Percentiles rank a stretch among this genome's conserved stretches.
These are phyloP conservation scores for Miltochrista miniata DNA, from an alignment of 2,888 invertebrate genomes.

Conservation along the genomic window DNA sequence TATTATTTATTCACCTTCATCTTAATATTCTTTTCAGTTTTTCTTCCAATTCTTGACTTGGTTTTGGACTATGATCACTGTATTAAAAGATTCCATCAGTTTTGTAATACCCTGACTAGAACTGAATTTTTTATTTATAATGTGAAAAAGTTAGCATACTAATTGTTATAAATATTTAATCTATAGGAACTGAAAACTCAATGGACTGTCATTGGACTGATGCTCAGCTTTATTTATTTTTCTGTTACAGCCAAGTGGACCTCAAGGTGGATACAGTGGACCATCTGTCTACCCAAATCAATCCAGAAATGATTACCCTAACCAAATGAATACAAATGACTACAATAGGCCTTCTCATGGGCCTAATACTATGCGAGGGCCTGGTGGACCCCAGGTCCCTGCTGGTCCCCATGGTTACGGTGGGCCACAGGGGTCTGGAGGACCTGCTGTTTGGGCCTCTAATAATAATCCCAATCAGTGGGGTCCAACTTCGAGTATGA, in stretches of 20 bases:
- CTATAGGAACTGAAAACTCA: too few relatives aligned
- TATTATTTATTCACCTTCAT: not conserved
- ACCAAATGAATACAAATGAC: slow-evolving; percentile 14
- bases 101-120: too few relatives aligned
- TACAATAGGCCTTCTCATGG: slow-evolving; percentile 20
- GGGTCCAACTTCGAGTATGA: slow-evolving; percentile 17
- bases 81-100: too few relatives aligned
- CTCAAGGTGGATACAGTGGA: slow-evolving; percentile 38
- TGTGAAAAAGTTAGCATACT: too few relatives aligned
- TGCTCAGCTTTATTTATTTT: not conserved
- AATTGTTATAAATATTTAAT: too few relatives aligned
- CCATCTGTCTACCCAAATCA: slow-evolving; percentile 38
- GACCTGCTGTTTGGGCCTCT: slow-evolving; percentile 34
- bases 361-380: slow-evolving; percentile 4
- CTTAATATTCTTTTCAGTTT: too few relatives aligned
- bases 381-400: slow-evolving; percentile 11
- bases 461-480: slow-evolving; percentile 25
- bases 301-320: slow-evolving; percentile 31
- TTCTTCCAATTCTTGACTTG: too few relatives aligned
- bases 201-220: not conserved
- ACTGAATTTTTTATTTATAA: too few relatives aligned
- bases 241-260: slow-evolving; percentile 29
- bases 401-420: slow-evolving; percentile 6
- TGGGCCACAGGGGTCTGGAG: slow-evolving; percentile 11
- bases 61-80: too few relatives aligned